These are phyloP conservation scores for Sitodiplosis mosellana DNA, from an alignment of 1,140 invertebrate species.

Conservation along the genomic window DNA sequence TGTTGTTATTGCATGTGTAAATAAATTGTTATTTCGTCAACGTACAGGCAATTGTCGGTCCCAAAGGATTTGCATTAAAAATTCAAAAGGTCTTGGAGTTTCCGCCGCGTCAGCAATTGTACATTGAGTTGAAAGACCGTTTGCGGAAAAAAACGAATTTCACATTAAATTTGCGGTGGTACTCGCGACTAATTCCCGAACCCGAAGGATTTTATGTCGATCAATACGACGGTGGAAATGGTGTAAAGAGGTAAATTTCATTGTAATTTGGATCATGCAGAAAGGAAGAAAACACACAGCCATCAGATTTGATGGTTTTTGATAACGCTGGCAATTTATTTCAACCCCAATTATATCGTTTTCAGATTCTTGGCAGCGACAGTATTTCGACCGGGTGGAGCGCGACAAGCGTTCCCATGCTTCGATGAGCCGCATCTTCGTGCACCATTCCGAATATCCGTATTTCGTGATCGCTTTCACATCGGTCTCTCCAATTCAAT, in stretches of 20 bases:
- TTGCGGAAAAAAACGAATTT: conserved; percentile 63
- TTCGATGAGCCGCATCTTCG: conserved; percentile 94
- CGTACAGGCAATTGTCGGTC: conserved; percentile 48
- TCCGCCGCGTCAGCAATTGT: conserved; percentile 63
- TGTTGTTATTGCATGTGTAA: neutral
- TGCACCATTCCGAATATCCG: conserved; percentile 77
- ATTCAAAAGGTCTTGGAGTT: conserved; percentile 62
- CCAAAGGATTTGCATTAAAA: conserved; percentile 47
- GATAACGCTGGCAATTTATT: conserved; percentile 7
- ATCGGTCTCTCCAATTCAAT: conserved; percentile 81
- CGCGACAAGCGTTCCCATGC: conserved; percentile 86
- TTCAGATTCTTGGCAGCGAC: conserved; percentile 78
- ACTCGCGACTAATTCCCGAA: conserved; percentile 55
- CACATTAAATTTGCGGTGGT: conserved; percentile 66
- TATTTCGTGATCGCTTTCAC: conserved; percentile 67
- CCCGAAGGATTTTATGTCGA: conserved; percentile 86
- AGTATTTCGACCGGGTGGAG: conserved; percentile 88
- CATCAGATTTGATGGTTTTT: too few species aligned
- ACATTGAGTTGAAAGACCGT: conserved; percentile 65
- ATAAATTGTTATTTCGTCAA: conserved; percentile 3
- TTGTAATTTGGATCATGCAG: neutral
- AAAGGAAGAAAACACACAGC: neutral
- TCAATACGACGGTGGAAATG: conserved; percentile 54
- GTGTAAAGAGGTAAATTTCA: conserved; percentile 56
- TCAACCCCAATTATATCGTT: too few species aligned